Base-by-base conservation (phyloP, 1,140 invertebrate genomes). In the Anastrepha ludens region DNA sequence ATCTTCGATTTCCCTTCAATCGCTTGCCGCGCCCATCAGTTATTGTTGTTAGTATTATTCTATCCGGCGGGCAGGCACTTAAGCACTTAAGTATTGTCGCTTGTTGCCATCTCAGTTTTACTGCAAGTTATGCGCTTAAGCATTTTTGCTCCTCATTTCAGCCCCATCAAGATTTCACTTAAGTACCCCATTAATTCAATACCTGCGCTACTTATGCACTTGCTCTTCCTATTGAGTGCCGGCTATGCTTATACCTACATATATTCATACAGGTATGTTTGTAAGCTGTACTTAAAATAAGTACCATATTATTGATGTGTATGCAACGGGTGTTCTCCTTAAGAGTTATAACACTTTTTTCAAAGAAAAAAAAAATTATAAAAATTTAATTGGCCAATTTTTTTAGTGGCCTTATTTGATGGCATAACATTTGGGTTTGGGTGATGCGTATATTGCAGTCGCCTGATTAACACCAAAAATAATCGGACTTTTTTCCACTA, bases 101-200 rank as follows among this genome's bases (percentile, higher is more conserved):
- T 74, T 74, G 15, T 74, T 15, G 11, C 39, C 41, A 44, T 47
- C 41, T 74, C 15, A 13, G 67, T 8, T 74, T 74, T 74, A 8
- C 41, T 44, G 41, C 1, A 41, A 41, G 41, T 74, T 74, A 74
- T 74, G 41, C 15, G 41, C 67, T 74, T 74, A 44, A 39, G 41
- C 17, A n/a, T 17, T 74, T 74, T 47, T 13, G 41, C 17, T 1
- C n/a, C 15, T n/a, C 50, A 55, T 81, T 29, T 81, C 74, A 81
- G 15, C 74, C 17, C 47, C 41, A n/a, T 74, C 11, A 74, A 47
- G 70, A 74, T 47, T 47, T 74, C 44, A 74, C 44, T 81, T 81
- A 55, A 74, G 67, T 15, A 47, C 17, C 2, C 8, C 29, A 81
- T 81, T 81, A 81, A 55, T 81, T 81, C 74, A 55, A n/a, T n/a